Base-by-base conservation (phyloP, 1,140 invertebrate genomes). In the Ceratitis capitata region DNA sequence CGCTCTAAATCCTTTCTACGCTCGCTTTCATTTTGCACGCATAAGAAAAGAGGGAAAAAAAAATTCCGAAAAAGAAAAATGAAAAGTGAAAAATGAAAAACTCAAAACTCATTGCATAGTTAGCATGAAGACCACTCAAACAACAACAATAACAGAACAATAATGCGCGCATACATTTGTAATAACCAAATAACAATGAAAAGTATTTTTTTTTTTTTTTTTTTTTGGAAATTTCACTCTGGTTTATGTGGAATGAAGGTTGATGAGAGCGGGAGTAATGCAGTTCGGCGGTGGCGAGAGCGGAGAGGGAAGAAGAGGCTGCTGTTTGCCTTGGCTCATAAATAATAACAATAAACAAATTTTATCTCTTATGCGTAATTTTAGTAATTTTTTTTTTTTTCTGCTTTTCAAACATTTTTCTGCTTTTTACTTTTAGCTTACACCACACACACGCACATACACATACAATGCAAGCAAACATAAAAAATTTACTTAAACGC, bases 301-400 rank as follows among this genome's bases (percentile, higher is more conserved):
- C 58, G 29, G 10, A 3, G 58, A 23, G n/a, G 58, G 29, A 7
- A 23, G 58, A 1, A 1, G 26, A 23, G 19, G 23, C 14, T 26
- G 58, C 23, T 69, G 26, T 26, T 61, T 69, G 61, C 61, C 3
- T n/a, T 19, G 35, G 35, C 61, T 69, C 64, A 69, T 69, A 69
- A 82, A 82, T 49, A 82, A 82, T 49, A 82, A 82, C 42, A 82
- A 82, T 39, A 82, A 82, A 82, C 42, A 82, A 82, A 82, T 82
- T 82, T 82, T 82, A 49, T 82, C 29, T 82, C 29, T 51, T 49
- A 29, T 82, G 42, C 49, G 42, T 49, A 49, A 49, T 51, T 82
- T 82, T 47, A 16, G 23, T 3, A 23, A n/a, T 26, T 29, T 51
- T 47, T 82, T 82, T 45, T 47, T 51, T 1, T 29, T 82, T 26